A percentile compares a stretch with the other conserved stretches of the same genome.
phyloP scores from a whole-genome alignment of 2,888 invertebrate species.

The Stenoptilia bipunctidactyla region DNA sequence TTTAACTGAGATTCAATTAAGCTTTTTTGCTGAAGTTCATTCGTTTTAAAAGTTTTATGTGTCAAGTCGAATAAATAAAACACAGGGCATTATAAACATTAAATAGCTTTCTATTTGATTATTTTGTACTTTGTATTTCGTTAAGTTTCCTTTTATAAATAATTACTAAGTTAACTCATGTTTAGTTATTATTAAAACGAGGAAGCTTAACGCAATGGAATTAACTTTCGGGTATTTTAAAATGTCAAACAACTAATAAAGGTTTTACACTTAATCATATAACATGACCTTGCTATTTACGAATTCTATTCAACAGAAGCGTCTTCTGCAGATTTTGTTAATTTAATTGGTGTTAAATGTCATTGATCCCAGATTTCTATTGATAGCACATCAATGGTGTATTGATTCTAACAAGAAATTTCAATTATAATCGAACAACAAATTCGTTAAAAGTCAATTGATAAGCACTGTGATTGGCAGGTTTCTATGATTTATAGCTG shows the following conservation, averaged over 20 bases:
- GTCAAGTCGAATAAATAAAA: background rate
- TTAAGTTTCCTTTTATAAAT: too few relatives aligned
- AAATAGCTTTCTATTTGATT: too few relatives aligned
- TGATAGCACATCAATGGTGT: constrained; percentile 3
- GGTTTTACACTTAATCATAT: too few relatives aligned
- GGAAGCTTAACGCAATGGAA: too few relatives aligned
- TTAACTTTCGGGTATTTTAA: too few relatives aligned
- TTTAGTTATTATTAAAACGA: too few relatives aligned
- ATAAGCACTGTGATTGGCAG: constrained; percentile 47
- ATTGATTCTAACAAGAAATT: constrained; percentile 33
- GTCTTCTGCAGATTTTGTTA: constrained; percentile 21
- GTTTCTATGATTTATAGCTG: constrained; percentile 20
- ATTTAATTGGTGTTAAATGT: constrained; percentile 30
- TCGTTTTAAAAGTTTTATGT: background rate
- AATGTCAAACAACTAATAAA: too few relatives aligned
- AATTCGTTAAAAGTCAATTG: constrained; percentile 55
- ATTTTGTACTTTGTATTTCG: too few relatives aligned
- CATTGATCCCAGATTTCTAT: constrained; percentile 19
- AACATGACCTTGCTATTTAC: too few relatives aligned
- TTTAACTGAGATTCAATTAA: constrained; percentile 61
- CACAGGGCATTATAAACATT: too few relatives aligned
- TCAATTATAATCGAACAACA: constrained; percentile 41
- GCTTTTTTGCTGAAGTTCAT: constrained; percentile 18
- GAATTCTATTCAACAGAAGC: constrained; percentile 12
- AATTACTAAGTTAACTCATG: too few relatives aligned